These are phyloP conservation scores for Coboldia fuscipes DNA, from an alignment of 1,140 invertebrate species.

Conservation along the genomic window DNA sequence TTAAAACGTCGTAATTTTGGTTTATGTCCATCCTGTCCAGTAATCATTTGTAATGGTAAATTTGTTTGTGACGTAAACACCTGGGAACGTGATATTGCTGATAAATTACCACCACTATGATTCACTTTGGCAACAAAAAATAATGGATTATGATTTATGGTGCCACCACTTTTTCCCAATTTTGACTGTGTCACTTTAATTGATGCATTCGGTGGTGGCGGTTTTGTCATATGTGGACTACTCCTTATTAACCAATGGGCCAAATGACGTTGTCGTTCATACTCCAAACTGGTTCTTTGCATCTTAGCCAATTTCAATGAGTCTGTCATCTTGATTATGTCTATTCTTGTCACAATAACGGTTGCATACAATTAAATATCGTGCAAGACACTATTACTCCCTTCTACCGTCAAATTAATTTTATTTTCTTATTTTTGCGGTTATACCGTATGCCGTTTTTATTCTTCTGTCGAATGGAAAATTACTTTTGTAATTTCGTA, in stretches of 20 bases:
- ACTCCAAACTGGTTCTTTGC: slow-evolving; percentile 20
- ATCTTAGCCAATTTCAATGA: slow-evolving; percentile 15
- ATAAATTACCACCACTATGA: background rate
- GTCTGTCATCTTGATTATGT: slow-evolving; percentile 16
- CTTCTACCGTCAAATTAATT: no score
- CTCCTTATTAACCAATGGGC: slow-evolving; percentile 21
- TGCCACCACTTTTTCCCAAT: background rate
- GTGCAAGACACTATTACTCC: no score
- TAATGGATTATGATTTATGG: slow-evolving; percentile 6
- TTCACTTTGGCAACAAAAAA: slow-evolving; percentile 4
- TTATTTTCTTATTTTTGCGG: no score
- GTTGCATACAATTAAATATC: no score
- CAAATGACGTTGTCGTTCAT: slow-evolving; percentile 20
- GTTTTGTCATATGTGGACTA: slow-evolving; percentile 19
- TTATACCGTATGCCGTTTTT: no score
- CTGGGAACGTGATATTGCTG: slow-evolving; percentile 1
- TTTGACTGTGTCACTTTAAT: slow-evolving; percentile 3
- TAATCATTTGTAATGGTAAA: slow-evolving; percentile 5
- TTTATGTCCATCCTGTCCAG: slow-evolving; percentile 13
- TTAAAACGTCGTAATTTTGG: slow-evolving; percentile 19
- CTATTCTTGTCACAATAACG: no score
- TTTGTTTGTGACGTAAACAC: slow-evolving; percentile 5
- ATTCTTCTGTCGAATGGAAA: no score
- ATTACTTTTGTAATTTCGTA: no score
- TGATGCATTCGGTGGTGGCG: slow-evolving; percentile 6